Evolutionary conservation across 1,140 invertebrate species (phyloP), one percentile per base, ranked within the genome.

Genomic region (Diploscapter pachys): DNA sequence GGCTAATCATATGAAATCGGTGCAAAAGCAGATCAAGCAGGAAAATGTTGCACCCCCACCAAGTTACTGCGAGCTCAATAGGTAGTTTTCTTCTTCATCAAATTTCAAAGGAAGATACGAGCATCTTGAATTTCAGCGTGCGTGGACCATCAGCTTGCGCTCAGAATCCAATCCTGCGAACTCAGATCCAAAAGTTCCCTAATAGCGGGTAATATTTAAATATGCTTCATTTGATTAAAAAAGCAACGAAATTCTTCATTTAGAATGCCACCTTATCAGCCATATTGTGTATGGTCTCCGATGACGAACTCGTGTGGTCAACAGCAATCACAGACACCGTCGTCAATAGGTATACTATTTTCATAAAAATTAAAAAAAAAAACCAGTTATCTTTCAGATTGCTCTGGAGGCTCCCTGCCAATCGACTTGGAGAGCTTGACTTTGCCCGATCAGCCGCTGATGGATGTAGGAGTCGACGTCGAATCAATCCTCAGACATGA

Each of bases 51-150:
- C 67, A 8, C 66, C 78, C 65, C 82, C 79, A 2, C 82, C 82
- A 9, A 81, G 82, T 0, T 83, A 83, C 65, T 80, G 82, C 52
- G 82, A 83, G 71, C 70, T 83, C 65, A 82, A 76, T 31, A 31
- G 31, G 31, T 31, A 31, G 31, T 31, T 31, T 31, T 31, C 31
- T 31, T 31, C 31, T 31, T 31, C 31, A 31, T 31, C 31, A 31
- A 31, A 31, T 31, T 31, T 31, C 31, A 31, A 31, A 31, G 31
- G 31, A 31, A 31, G 31, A 31, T 31, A 31, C 31, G 31, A 31
- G 31, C 31, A 31, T 31, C 31, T 31, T 31, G 31, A 31, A 31
- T 31, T 31, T 31, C 66, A 61, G 72, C 53, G 82, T 85, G n/a
- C 80, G 83, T 57, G 73, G 75, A 13, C 66, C 68, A 8, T 31